phyloP scores from a whole-genome alignment of 2,888 invertebrate genomes.

The Pteria penguin region DNA sequence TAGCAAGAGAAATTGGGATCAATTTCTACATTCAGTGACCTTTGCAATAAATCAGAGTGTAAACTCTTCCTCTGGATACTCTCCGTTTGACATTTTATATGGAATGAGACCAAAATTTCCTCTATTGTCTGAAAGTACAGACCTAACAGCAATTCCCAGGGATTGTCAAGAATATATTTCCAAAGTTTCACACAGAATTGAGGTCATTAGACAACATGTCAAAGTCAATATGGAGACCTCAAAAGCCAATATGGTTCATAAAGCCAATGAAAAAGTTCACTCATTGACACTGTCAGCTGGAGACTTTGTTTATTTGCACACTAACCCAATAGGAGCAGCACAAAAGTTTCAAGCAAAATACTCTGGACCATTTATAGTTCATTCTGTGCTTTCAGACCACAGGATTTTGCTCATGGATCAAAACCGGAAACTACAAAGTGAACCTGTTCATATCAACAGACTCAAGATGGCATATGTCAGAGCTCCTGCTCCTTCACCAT shows the following conservation, averaged over 20 bases:
- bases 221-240: not conserved
- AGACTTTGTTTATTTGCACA: slow-evolving; percentile 17
- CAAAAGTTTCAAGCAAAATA: slow-evolving; percentile 17
- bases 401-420: slow-evolving; percentile 12
- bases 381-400: slow-evolving; percentile 4
- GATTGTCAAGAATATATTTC: slow-evolving; percentile 11
- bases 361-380: slow-evolving; percentile 16
- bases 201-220: slow-evolving; percentile 7
- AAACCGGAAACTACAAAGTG: slow-evolving; percentile 12
- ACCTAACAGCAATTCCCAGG: not conserved
- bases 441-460: slow-evolving; percentile 46
- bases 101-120: not conserved
- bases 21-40: slow-evolving; percentile 13
- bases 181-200: not conserved
- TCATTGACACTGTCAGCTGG: not conserved
- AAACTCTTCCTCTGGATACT: not conserved
- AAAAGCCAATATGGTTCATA: slow-evolving; percentile 11
- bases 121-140: not conserved
- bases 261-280: not conserved
- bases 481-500: slow-evolving; percentile 35
- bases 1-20: not conserved
- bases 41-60: not conserved
- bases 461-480: slow-evolving; percentile 50
- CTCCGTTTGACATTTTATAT: not conserved
- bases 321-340: slow-evolving; percentile 8